Base-by-base conservation (phyloP, 2,888 invertebrate species). In the Tuta absoluta region DNA sequence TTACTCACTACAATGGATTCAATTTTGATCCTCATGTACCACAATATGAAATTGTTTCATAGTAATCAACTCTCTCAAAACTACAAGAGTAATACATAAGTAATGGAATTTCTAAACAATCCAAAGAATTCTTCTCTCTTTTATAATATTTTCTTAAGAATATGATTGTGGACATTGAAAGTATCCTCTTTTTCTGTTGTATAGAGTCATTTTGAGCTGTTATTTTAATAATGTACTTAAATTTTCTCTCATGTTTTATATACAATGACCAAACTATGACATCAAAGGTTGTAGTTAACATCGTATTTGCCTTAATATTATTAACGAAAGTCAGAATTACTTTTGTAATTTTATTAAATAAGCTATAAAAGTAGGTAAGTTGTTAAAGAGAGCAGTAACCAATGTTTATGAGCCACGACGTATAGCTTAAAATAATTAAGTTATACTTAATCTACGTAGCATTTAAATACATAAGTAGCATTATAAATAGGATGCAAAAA, bases 1-100 rank as follows among this genome's bases (percentile, higher is more conserved):
- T 92, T 68, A 91, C 90, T 45, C 87, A 88, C 72, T 91, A 86
- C 66, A 90, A 89, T 67, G 88, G 89, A 24, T 92, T 91, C 68
- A 78, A 85, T 57, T 91, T 83, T 69, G 92, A 92, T 76, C 88
- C 88, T 1, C 79, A 91, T 68, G 78, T 89, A 73, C 86, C 89
- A 62, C 88, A 89, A 62, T 87, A 87, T 71, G 92, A 92, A 82
- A 78, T 90, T 56, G 71, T 87, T 67, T 86, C 85, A 72, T 87
- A 87, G 80, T 64, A 68, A 68, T 72, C 19, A 24, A 53, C 11
- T n/a, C 19, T 21, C 11, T 21, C 12, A 2, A 19, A 4, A 12
- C 4, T 21, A 23, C 21, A 19, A 3, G 19, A 17, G 21, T 21
- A 11, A 21, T 12, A 21, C 49, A 21, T 49, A 49, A 23, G n/a